Evolutionary conservation across 1,140 invertebrate genomes (phyloP), one percentile per base, ranked within the genome.

Genomic region (Drosophila navojoa): DNA sequence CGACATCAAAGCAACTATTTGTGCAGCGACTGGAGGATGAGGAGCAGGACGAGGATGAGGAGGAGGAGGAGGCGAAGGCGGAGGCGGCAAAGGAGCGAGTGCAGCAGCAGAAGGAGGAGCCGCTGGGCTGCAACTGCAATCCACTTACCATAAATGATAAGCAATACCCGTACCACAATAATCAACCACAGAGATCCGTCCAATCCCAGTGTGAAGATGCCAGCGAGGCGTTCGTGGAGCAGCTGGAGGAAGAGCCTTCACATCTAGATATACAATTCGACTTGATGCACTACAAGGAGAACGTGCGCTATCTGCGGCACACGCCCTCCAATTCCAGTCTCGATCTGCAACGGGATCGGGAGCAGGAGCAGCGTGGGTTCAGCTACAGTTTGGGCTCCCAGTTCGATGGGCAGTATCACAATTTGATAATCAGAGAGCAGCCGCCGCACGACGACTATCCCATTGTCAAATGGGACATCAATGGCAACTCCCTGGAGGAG

Each of bases 381-480:
- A 91, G 86, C 61, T 67, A 91, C 40, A 91, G 79, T 6, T 50
- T 91, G 52, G 90, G 81, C 22, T 91, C 85, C 42, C 79, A 91
- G 53, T 67, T 86, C 45, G 79, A 86, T 75, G 90, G 90, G 6
- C 64, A 84, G 25, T 90, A 79, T 55, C 79, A 90, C 53, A 87
- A 71, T n/a, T 75, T 91, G 53, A 71, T 89, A 38, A 90, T 90
- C n/a, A 76, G 69, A 55, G 86, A 85, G 55, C 79, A 85, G 63
- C 79, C 84, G n/a, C 71, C 84, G 1, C 68, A 90, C 22, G 84
- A 89, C 2, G 68, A 84, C 29, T 77, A 73, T 6, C 87, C 85
- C 22, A 85, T 91, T 35, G 79, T 91, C 58, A 91, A 87, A 50
- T 91, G 90, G 90, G 90, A 91, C 42, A 91, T 91, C 40, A 91